Evolutionary conservation across 2,113 vertebrate genomes (phyloP), one percentile per base, ranked within the genome.

Genomic region (Pygoscelis antarcticus): DNA sequence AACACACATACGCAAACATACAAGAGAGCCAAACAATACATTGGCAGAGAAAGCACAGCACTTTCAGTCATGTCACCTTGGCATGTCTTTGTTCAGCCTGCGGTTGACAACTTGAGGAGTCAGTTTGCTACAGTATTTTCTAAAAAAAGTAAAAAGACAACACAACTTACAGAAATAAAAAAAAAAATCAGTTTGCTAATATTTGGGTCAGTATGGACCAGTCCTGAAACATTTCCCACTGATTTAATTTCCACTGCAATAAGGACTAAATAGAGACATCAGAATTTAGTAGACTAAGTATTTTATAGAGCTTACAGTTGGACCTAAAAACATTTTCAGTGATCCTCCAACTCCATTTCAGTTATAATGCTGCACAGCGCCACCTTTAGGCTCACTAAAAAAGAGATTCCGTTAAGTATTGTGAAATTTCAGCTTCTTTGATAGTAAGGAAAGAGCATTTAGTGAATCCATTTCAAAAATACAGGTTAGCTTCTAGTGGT

Each of bases 401-500:
- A 60, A 23, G 36, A 7, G 7, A 47, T 34, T 79, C 70, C 27
- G 5, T 46, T 19, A 15, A 32, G n/a, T 7, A 2, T 3, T n/a
- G 47, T 10, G 38, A 42, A 26, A 58, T 66, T 55, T 38, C 65
- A 66, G 87, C 62, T 69, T 17, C 52, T 69, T 52, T 46, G 21
- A 27, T 3, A 32, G 60, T 14, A 88, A 57, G 26, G 18, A 14
- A 74, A 74, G 81, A 32, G 29, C 69, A 27, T 27, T 16, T 23
- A 49, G 46, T 14, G 30, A 78, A 44, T 11, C 27, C 8, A 4
- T 21, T 38, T 18, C 42, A 65, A 32, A 61, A 92, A 58, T 1
- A 17, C 25, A 52, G 69, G 38, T 6, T 3, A 30, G 6, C 16
- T 32, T 4, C 25, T 1, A 34, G 46, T 20, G 80, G 34, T 0